Base-by-base conservation (phyloP, 1,140 invertebrate genomes). In the Marisa cornuarietis region DNA sequence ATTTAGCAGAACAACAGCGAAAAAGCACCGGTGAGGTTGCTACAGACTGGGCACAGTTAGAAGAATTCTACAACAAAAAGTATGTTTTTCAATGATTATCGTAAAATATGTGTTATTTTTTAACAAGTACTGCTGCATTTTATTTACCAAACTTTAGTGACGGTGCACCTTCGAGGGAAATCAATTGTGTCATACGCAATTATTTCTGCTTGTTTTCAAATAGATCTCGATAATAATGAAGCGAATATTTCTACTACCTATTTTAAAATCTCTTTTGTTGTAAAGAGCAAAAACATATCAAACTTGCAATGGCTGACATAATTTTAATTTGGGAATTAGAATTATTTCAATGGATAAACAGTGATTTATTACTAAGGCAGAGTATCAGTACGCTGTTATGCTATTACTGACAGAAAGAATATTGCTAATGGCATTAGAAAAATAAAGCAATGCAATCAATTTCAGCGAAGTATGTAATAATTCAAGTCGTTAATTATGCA, bases 1-100 rank as follows among this genome's bases (percentile, higher is more conserved):
- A 85, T 85, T 84, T 89, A 83, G 81, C 84, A n/a, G 88, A 89
- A 81, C 88, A 89, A 81, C 88, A 89, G 78, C 86, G 85, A 71
- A 89, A 88, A 83, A 83, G 86, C 42, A 82, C 79, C 11, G 88
- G 88, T 42, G 87, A 89, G 49, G 71, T 86, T 62, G 86, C 88
- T 4, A 79, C 87, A 75, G 87, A 89, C 83, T 89, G 88, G 88
- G 85, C 82, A 79, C 76, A 83, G 52, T 65, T 89, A 42, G 88
- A 89, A 83, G 88, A 89, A 81, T 79, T 87, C 26, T 89, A 89
- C 80, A 89, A 89, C 74, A 88, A 88, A 85, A 89, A 88, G 88
- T 89, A 83, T 76, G 65, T 79, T 24, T 61, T 24, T 31, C 42
- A 52, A 76, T 51, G 8, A 42, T 13, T 42, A 8, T 51, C 49